These are phyloP conservation scores for Macrobrachium rosenbergii DNA, from an alignment of 1,140 invertebrate genomes.

Conservation along the genomic window DNA sequence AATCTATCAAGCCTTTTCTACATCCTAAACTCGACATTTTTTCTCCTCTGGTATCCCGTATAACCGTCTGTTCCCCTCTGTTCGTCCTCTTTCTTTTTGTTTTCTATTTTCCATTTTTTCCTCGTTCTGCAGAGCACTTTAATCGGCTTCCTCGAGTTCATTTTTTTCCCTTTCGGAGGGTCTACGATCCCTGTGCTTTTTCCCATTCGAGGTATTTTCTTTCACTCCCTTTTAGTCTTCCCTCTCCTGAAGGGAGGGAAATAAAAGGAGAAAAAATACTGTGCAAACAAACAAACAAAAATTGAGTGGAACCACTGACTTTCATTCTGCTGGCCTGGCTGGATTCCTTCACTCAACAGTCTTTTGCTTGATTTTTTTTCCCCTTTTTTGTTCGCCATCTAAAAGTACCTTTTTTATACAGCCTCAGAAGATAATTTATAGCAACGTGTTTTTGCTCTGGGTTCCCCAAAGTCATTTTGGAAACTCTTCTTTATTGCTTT, in stretches of 20 bases:
- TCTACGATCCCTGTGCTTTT: neutral
- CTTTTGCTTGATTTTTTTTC: neutral
- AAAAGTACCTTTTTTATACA: no score
- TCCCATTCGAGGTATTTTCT: neutral
- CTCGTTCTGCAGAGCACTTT: conserved; percentile 57
- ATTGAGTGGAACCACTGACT: no score
- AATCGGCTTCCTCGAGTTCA: conserved; percentile 54
- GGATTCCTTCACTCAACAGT: neutral
- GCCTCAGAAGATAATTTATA: no score
- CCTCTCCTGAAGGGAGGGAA: neutral
- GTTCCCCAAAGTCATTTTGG: no score
- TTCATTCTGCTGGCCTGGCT: no score
- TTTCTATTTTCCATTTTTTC: conserved; percentile 23
- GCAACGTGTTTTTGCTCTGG: no score
- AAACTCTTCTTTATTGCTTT: no score
- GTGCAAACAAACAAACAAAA: neutral
- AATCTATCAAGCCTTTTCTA: neutral
- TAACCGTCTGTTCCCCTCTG: neutral
- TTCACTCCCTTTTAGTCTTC: neutral
- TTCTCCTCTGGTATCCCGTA: conserved; percentile 1
- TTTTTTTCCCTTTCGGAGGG: neutral
- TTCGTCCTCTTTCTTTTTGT: conserved; percentile 13
- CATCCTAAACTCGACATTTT: neutral
- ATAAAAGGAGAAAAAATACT: neutral
- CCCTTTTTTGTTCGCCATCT: no score